Evolutionary conservation across 30 jellyfish, hydroid and myxozoan species (phyloP).

Genomic region (Cassiopea andromeda): DNA sequence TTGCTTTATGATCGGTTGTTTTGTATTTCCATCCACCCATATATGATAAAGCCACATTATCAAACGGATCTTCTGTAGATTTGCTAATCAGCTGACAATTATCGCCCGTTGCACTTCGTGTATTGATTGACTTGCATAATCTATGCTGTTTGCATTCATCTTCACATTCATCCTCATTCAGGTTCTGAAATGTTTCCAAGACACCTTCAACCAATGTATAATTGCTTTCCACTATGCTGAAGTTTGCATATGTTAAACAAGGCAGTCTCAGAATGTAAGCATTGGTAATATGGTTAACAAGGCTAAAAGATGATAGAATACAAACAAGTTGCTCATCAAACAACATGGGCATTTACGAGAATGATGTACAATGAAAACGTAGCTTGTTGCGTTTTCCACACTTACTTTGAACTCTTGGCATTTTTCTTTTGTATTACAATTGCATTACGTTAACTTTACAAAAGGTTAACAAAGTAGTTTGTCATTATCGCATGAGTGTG

Average conservation of each 20-base stretch:
- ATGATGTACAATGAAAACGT: no score
- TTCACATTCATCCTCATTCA: conserved; percentile 17
- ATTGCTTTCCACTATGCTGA: conserved; percentile 5
- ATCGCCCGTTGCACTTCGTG: neutral
- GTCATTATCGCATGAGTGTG: no score
- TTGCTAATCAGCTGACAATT: conserved; percentile 22
- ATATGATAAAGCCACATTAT: neutral
- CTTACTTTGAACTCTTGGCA: no score
- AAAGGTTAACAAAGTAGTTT: no score
- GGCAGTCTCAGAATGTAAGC: conserved; percentile 19
- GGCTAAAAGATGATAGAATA: neutral
- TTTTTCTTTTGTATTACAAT: no score
- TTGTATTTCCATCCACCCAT: conserved; percentile 30
- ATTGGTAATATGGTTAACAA: neutral
- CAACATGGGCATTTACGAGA: no score
- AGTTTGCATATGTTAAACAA: conserved; percentile 24
- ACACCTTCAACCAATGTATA: neutral
- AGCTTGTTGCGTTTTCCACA: no score
- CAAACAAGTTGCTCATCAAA: no score
- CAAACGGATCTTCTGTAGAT: conserved; percentile 21
- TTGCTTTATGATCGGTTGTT: conserved; percentile 4
- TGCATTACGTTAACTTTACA: no score
- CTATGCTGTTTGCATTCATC: conserved; percentile 3
- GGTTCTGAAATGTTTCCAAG: neutral
- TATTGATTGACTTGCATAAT: conserved; percentile 26